A percentile compares a stretch with the other conserved stretches of the same genome.
Evolutionary conservation across 2,797 vertebrate genomes (phyloP).

Genomic region (Pyrocephalus nanus): DNA sequence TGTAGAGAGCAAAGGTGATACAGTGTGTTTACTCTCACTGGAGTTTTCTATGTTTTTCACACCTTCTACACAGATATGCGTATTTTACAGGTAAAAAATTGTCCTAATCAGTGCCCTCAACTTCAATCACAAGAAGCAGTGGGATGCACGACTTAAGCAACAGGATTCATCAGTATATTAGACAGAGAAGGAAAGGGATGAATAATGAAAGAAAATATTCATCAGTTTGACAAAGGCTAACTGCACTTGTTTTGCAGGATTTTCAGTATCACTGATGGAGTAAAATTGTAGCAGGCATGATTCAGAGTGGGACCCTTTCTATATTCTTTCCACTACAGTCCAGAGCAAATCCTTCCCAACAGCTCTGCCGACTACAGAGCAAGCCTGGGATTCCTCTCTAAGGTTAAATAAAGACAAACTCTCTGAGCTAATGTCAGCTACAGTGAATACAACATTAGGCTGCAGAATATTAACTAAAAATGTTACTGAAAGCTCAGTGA

Average conservation of each 20-base stretch:
- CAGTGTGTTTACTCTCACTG: neutral
- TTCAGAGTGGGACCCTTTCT: neutral
- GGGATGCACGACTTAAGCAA: neutral
- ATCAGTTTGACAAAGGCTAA: neutral
- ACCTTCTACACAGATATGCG: accelerated
- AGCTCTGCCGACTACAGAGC: neutral
- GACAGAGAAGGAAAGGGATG: neutral
- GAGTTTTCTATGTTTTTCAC: neutral
- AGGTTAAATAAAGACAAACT: conserved; percentile 39
- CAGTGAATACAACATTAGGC: neutral
- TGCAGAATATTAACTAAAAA: conserved; percentile 34
- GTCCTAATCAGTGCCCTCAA: neutral
- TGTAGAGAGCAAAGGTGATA: neutral
- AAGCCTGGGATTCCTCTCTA: conserved; percentile 20
- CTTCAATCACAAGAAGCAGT: neutral
- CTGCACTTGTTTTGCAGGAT: neutral
- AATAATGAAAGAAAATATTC: neutral
- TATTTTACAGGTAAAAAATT: neutral
- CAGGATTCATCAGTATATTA: neutral
- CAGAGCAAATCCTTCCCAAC: neutral
- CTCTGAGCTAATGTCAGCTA: neutral
- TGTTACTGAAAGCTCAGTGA: neutral
- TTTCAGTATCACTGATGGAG: neutral
- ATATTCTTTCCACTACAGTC: neutral
- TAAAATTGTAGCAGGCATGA: accelerated